Conservation (phyloP, 2,113 vertebrate species). For the Sus scrofa region DNA sequence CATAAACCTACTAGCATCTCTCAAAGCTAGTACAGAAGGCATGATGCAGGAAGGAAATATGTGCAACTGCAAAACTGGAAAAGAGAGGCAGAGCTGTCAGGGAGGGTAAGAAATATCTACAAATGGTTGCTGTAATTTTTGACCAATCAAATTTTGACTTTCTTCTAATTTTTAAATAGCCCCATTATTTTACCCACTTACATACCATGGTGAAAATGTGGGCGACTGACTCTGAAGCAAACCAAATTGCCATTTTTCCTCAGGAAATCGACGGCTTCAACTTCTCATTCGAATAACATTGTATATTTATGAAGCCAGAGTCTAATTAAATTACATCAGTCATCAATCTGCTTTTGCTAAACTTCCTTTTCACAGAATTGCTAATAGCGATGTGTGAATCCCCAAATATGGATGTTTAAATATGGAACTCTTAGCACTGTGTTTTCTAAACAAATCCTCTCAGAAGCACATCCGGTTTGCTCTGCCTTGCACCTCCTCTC, state of each 20-base stretch:
- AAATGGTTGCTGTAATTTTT: background rate
- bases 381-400: slow-evolving; percentile 52
- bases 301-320: slow-evolving; percentile 69
- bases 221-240: slow-evolving; percentile 44
- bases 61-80: background rate
- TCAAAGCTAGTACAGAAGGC: background rate
- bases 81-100: background rate
- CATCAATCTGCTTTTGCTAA: slow-evolving; percentile 74
- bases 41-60: background rate
- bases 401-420: slow-evolving; percentile 47
- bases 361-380: slow-evolving; percentile 56
- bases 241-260: slow-evolving; percentile 54
- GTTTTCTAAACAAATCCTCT: slow-evolving; percentile 26
- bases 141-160: background rate
- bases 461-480: background rate
- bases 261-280: slow-evolving; percentile 53
- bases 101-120: background rate
- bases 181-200: slow-evolving; percentile 40
- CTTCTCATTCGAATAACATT: slow-evolving; percentile 62
- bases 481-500: background rate
- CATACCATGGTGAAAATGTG: background rate
- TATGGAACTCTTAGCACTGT: background rate
- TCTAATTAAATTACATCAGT: slow-evolving; percentile 79
- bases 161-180: slow-evolving; percentile 59
- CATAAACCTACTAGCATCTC: background rate